Conservation (phyloP, 2,797 vertebrate species). For the Podargus strigoides region DNA sequence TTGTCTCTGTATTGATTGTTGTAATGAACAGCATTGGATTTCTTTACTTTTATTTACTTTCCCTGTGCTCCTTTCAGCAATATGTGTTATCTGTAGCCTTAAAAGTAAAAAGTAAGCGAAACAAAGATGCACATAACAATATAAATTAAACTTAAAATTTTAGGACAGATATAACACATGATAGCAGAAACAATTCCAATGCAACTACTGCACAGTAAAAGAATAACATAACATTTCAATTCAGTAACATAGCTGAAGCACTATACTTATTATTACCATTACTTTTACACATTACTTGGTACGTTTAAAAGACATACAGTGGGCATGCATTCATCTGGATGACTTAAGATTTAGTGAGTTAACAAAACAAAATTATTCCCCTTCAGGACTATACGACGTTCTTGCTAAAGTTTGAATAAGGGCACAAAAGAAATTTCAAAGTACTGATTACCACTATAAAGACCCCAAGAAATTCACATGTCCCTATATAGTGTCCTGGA, state of each 20-base stretch:
- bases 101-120: not conserved
- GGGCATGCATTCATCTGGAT: not conserved
- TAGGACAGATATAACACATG: not conserved
- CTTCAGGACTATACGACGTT: not conserved
- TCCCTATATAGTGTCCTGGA: not conserved
- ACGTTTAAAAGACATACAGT: not conserved
- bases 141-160: not conserved
- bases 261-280: not conserved
- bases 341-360: not conserved
- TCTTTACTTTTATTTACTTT: not conserved
- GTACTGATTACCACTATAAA: not conserved
- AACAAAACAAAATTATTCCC: not conserved
- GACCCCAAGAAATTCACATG: not conserved
- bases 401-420: not conserved
- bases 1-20: not conserved
- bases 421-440: not conserved
- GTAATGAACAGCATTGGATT: not conserved
- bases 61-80: not conserved
- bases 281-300: not conserved
- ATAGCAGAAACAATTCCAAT: not conserved
- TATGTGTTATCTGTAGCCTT: not conserved
- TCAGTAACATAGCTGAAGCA: not conserved
- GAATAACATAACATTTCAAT: not conserved
- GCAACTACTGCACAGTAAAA: not conserved
- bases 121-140: not conserved